phyloP scores from a whole-genome alignment of 2,113 vertebrate species.

The Podiceps cristatus region DNA sequence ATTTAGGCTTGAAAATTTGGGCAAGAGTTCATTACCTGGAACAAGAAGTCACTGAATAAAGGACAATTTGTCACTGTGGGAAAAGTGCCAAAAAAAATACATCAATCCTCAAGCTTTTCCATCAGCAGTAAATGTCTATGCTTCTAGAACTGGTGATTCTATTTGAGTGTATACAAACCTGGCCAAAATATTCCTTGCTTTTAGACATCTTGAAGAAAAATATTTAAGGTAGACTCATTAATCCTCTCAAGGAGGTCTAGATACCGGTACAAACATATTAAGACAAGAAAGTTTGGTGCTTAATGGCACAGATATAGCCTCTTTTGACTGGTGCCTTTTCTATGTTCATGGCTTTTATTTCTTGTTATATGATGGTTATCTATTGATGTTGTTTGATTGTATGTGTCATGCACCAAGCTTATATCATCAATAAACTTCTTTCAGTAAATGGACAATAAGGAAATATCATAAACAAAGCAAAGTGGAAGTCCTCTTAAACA shows the following conservation, averaged over 20 bases:
- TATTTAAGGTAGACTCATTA: not conserved
- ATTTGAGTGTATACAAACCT: not conserved
- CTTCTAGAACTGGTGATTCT: not conserved
- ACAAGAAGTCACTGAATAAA: conserved; percentile 19
- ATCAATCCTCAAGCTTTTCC: not conserved
- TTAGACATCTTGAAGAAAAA: not conserved
- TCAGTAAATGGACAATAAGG: not conserved
- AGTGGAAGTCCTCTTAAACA: not conserved
- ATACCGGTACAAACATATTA: not conserved
- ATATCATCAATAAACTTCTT: not conserved
- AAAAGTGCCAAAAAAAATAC: conserved; percentile 5
- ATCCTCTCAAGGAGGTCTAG: not conserved
- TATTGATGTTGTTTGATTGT: not conserved
- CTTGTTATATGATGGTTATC: not conserved
- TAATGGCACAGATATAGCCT: not conserved
- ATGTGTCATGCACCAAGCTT: not conserved
- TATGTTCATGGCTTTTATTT: not conserved
- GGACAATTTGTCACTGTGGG: conserved; percentile 17
- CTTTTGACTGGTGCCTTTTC: not conserved
- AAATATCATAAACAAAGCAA: not conserved
- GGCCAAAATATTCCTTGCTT: not conserved
- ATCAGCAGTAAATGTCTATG: conserved; percentile 3
- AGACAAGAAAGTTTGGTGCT: not conserved
- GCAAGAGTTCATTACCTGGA: conserved; percentile 33
- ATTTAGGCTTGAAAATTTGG: conserved; percentile 25